These are phyloP conservation scores for Dendropsophus ebraccatus DNA, from an alignment of 2,113 vertebrate genomes.

Conservation along the genomic window DNA sequence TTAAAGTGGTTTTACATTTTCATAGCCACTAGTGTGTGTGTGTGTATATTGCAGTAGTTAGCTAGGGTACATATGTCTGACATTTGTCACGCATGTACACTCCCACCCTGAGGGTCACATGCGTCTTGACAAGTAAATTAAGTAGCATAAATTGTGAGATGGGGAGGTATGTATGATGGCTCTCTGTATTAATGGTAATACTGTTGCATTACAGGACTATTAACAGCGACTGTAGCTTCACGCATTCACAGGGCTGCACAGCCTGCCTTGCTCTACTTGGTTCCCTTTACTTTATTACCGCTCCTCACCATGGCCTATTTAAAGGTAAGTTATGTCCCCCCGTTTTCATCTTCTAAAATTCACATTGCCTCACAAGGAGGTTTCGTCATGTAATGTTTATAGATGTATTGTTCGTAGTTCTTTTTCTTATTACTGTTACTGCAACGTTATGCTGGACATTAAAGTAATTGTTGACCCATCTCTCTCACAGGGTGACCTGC, in stretches of 20 bases:
- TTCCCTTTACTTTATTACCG: slow-evolving; percentile 98
- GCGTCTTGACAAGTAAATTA: not conserved
- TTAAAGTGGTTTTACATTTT: too few species aligned
- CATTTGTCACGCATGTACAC: too few species aligned
- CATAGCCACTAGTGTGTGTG: too few species aligned
- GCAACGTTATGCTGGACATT: not conserved
- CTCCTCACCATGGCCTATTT: slow-evolving; percentile 99
- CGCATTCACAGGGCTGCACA: slow-evolving; percentile 97
- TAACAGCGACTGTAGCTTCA: slow-evolving; percentile 97
- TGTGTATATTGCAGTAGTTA: too few species aligned
- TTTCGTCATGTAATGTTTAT: not conserved
- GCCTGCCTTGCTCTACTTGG: slow-evolving; percentile 96
- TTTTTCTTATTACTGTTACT: not conserved
- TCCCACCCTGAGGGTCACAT: not conserved
- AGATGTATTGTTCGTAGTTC: not conserved
- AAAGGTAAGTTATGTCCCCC: slow-evolving; percentile 82
- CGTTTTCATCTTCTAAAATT: not conserved
- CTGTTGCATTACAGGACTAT: slow-evolving; percentile 78
- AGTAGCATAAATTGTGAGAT: not conserved
- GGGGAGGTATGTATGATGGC: too few species aligned
- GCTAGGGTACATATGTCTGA: too few species aligned
- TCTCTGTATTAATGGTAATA: too few species aligned
- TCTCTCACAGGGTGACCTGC: slow-evolving; percentile 86
- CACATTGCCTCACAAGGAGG: not conserved
- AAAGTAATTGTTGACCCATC: not conserved